Conservation (phyloP, 2,797 vertebrate genomes). For the Prunella strophiata region DNA sequence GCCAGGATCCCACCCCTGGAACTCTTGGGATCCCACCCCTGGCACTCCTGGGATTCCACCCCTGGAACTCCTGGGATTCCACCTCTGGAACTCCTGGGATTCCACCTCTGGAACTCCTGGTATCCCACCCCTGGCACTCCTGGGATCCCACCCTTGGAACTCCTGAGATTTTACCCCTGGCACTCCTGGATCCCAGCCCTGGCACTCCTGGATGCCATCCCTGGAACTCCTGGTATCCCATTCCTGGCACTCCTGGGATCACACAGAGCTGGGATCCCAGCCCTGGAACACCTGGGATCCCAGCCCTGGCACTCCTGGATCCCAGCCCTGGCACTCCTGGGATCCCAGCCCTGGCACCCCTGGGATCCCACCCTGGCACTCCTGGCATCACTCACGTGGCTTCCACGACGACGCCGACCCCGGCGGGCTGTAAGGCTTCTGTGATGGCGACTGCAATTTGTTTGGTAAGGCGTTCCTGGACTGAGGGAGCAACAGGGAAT, state of each 20-base stretch:
- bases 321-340: not conserved
- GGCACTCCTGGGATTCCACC: no score
- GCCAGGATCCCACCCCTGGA: not conserved
- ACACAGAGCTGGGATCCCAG: not conserved
- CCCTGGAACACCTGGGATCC: not conserved
- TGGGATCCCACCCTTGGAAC: no score
- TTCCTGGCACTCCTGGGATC: not conserved
- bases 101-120: no score
- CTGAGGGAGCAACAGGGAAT: conserved; percentile 69
- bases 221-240: not conserved
- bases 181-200: fast-evolving
- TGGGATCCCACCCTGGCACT: not conserved
- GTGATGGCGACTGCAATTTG: conserved; percentile 96
- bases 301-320: no score
- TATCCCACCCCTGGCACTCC: fast-evolving
- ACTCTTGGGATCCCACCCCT: not conserved
- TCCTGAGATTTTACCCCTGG: not conserved
- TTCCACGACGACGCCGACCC: conserved; percentile 94
- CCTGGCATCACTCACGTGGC: conserved; percentile 84
- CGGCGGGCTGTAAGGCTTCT: conserved; percentile 91
- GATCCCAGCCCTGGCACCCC: no score
- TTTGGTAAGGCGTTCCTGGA: conserved; percentile 96
- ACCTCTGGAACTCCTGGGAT: not conserved
- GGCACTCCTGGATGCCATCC: not conserved
- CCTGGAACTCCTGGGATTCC: no score